phyloP scores from a whole-genome alignment of 2,113 vertebrate species.

The Rutilus rutilus region DNA sequence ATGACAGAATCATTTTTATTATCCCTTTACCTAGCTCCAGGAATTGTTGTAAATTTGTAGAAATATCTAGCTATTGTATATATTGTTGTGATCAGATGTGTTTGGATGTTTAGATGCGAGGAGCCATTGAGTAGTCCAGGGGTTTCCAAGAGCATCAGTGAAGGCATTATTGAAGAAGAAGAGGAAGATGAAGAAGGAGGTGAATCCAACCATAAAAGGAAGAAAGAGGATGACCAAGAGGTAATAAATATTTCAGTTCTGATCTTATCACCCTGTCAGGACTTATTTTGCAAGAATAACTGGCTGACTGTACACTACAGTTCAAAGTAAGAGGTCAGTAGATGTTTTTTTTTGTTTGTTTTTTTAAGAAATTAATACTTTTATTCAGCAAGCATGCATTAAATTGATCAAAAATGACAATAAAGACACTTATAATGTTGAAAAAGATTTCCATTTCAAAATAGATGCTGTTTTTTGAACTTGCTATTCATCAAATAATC shows the following conservation, averaged over 20 bases:
- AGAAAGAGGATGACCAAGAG: slow-evolving; percentile 95
- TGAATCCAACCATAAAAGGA: slow-evolving; percentile 89
- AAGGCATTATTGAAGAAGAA: slow-evolving; percentile 93
- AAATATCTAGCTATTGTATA: background rate
- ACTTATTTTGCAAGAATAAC: background rate
- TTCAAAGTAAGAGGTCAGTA: background rate
- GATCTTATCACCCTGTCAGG: background rate
- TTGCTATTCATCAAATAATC: background rate
- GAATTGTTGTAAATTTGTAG: background rate
- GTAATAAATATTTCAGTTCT: slow-evolving; percentile 62
- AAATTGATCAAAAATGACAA: background rate
- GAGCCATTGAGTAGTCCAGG: slow-evolving; percentile 82
- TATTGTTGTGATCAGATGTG: background rate
- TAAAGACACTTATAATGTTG: background rate
- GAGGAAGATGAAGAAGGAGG: slow-evolving; percentile 90
- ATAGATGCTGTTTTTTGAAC: too few species aligned
- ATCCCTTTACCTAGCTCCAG: background rate
- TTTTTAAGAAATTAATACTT: too few species aligned
- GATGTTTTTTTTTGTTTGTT: too few species aligned
- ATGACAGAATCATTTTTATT: too few species aligned
- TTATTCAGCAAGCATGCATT: background rate
- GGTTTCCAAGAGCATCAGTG: slow-evolving; percentile 85
- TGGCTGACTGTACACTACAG: background rate
- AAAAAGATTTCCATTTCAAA: too few species aligned
- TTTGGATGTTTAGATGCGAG: slow-evolving; percentile 81